Conservation (phyloP, 2,113 vertebrate genomes). For the Rhombomys opimus region DNA sequence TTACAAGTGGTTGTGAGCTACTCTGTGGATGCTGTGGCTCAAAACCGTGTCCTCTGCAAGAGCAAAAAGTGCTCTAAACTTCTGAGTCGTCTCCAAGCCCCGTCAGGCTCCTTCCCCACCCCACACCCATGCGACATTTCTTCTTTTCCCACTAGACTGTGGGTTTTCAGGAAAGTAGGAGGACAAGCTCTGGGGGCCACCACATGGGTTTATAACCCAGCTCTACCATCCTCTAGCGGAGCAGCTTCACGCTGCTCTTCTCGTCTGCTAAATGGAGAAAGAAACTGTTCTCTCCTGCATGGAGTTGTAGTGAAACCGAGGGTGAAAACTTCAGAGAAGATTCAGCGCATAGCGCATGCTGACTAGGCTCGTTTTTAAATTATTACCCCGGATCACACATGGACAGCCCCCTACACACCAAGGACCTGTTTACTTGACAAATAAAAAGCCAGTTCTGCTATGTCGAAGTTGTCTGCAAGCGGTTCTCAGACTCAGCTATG, state of each 20-base stretch:
- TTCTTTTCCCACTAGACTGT: not conserved
- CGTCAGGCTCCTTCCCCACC: not conserved
- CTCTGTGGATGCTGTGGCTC: not conserved
- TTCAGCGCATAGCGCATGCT: too few relatives aligned
- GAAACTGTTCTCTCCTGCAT: not conserved
- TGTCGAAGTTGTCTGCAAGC: not conserved
- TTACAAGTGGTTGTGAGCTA: not conserved
- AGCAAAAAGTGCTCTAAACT: not conserved
- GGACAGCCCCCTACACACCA: not conserved
- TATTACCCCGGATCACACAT: not conserved
- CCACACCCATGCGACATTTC: not conserved
- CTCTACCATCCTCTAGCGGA: not conserved
- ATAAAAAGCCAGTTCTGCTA: not conserved
- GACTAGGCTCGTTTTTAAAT: not conserved
- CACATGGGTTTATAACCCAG: not conserved
- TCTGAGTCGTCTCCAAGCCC: not conserved
- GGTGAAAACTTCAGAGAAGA: not conserved
- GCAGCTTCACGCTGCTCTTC: not conserved
- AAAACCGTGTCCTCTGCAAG: not conserved
- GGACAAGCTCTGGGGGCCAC: not conserved
- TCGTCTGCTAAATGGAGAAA: slow-evolving; percentile 18
- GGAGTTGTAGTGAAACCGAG: not conserved
- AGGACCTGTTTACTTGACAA: not conserved
- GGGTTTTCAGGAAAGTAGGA: not conserved
- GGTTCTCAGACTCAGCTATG: not conserved